Base-by-base conservation (phyloP, 1,140 invertebrate species). In the Nasonia vitripennis region DNA sequence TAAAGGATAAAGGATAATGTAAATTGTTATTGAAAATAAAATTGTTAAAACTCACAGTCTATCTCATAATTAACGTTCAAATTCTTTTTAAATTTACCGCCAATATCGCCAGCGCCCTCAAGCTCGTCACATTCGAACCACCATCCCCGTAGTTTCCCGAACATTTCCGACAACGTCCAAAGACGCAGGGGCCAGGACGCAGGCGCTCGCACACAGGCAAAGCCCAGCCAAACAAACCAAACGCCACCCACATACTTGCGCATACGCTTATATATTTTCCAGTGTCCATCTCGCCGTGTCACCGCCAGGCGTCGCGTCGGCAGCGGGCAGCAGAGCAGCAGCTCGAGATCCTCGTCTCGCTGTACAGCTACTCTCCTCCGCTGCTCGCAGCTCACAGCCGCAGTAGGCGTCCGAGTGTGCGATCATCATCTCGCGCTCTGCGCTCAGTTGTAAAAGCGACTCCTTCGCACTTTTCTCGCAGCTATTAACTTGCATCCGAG, bases 291-390 rank as follows among this genome's bases (percentile, higher is more conserved):
- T 78, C 14, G 31, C 14, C 17, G 70, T 62, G 87, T 45, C 80
- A 85, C 80, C 83, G 45, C 37, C 2, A 81, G 86, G 84, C 41
- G 87, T 86, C 86, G 82, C 45, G 20, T 81, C 80, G 78, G 11
- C 37, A 62, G 71, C 37, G 62, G 84, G 51, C 62, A 81, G 85
- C 81, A 37, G 48, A 55, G 68, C 51, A 27, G 37, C 77, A 67
- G 45, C 37, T 45, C 17, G 31, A 67, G 62, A n/a, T n/a, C 17
- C n/a, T 67, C 14, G 78, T 45, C 41, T 45, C 78, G 62, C 62
- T 14, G 12, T 34, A 27, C 78, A 31, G 31, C 12, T 67, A 51
- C 23, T n/a, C 23, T 37, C 27, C 27, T 27, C 14, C 12, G 48
- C 55, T 34, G 78, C 27, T 67, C 67, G 27, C 51, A 37, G 51